Percentiles rank a stretch among this genome's conserved stretches.
These are phyloP conservation scores for Caenorhabditis brenneri DNA, from an alignment of 1,140 invertebrate genomes.

Conservation along the genomic window DNA sequence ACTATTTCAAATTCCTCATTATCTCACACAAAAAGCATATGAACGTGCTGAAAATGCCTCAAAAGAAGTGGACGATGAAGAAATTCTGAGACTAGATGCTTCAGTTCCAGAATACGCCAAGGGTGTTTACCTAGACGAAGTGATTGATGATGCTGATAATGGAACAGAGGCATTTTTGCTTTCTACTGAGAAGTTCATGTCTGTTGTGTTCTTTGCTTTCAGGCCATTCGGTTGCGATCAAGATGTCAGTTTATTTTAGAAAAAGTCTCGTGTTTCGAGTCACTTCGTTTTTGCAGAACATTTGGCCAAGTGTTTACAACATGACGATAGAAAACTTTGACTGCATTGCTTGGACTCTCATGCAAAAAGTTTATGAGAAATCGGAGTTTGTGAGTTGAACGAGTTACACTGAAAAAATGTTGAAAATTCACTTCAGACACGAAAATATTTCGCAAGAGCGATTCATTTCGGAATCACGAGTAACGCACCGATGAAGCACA, in stretches of 20 bases:
- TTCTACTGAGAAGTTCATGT: not conserved
- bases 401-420: not conserved
- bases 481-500: not conserved
- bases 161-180: not conserved
- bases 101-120: conserved; percentile 6
- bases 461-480: conserved; percentile 14
- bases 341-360: conserved; percentile 14
- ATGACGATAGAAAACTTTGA: conserved; percentile 7
- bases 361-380: conserved; percentile 24
- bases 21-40: not conserved
- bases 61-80: not conserved
- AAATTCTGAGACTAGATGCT: not conserved
- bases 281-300: conserved; percentile 26
- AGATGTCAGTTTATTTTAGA: not conserved
- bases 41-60: not conserved
- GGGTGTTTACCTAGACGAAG: not conserved
- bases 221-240: conserved; percentile 12
- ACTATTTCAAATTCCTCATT: not conserved
- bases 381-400: conserved; percentile 10
- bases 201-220: not conserved
- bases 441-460: conserved; percentile 4
- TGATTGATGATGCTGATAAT: not conserved
- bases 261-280: not conserved
- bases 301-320: conserved; percentile 34
- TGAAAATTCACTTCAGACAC: not conserved